phyloP scores from a whole-genome alignment of 2,113 vertebrate species.

The Bostrychus sinensis region DNA sequence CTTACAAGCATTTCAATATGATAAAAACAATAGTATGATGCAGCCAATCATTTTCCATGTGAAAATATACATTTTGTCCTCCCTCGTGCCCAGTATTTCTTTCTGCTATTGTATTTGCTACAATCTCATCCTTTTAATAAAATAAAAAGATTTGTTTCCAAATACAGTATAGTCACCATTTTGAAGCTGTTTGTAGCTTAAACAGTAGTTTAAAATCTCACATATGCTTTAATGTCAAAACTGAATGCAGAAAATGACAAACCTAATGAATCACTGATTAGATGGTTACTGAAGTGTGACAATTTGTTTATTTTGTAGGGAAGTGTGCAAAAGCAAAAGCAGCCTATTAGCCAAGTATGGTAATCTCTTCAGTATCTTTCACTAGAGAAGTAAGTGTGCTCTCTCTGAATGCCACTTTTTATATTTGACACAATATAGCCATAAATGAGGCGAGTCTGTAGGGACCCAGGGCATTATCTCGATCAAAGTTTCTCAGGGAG shows the following conservation, averaged over 20 bases:
- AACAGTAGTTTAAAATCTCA: background rate
- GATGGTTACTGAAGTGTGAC: background rate
- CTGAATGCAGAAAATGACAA: background rate
- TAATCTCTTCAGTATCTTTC: background rate
- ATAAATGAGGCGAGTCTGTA: constrained; percentile 19
- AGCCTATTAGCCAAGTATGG: background rate
- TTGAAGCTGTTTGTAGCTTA: background rate
- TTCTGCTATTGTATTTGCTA: too few relatives aligned
- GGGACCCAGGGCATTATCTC: constrained; percentile 20
- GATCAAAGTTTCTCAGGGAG: constrained; percentile 27
- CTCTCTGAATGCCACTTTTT: background rate
- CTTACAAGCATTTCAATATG: too few relatives aligned
- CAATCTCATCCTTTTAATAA: too few relatives aligned
- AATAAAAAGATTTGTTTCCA: too few relatives aligned
- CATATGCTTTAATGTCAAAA: constrained; percentile 5
- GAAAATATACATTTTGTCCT: too few relatives aligned
- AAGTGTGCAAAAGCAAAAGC: background rate
- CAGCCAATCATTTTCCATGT: too few relatives aligned
- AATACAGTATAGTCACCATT: background rate
- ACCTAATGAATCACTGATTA: constrained; percentile 5
- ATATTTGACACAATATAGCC: constrained; percentile 1
- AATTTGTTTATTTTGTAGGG: background rate
- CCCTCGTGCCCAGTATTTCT: too few relatives aligned
- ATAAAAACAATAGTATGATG: too few relatives aligned
- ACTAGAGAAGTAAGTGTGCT: constrained; percentile 2